These are phyloP conservation scores for Apotomis turbidana DNA, from an alignment of 2,888 invertebrate species.

Conservation along the genomic window DNA sequence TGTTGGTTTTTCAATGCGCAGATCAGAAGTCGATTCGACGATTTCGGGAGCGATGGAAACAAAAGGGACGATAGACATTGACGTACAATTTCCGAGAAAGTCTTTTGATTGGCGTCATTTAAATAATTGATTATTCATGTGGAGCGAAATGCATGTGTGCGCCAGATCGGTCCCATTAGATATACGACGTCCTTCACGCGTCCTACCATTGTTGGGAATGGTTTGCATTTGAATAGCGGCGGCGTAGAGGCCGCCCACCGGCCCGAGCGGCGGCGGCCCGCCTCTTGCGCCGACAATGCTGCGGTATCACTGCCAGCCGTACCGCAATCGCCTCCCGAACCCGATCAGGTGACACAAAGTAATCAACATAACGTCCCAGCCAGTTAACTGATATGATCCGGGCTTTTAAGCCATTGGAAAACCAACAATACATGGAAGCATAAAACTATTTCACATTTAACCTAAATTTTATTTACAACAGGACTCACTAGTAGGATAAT, in stretches of 20 bases:
- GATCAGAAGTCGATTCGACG: slow-evolving; percentile 49
- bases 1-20: slow-evolving; percentile 64
- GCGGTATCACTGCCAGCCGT: slow-evolving; percentile 46
- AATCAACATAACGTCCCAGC: slow-evolving; percentile 9
- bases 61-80: slow-evolving; percentile 59
- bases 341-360: slow-evolving; percentile 35
- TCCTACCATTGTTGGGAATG: slow-evolving; percentile 80
- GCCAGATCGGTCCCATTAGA: slow-evolving; percentile 77
- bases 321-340: slow-evolving; percentile 43
- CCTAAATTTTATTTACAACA: slow-evolving; percentile 76
- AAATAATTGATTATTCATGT: slow-evolving; percentile 83
- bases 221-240: slow-evolving; percentile 80
- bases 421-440: slow-evolving; percentile 67
- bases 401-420: slow-evolving; percentile 47
- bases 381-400: background rate
- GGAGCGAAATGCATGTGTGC: slow-evolving; percentile 76
- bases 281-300: slow-evolving; percentile 63
- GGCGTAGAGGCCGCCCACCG: slow-evolving; percentile 71
- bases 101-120: slow-evolving; percentile 76
- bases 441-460: slow-evolving; percentile 67
- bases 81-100: slow-evolving; percentile 66
- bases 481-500: slow-evolving; percentile 80
- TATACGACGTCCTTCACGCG: slow-evolving; percentile 82
- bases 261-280: slow-evolving; percentile 57
- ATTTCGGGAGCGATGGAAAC: slow-evolving; percentile 45